These are phyloP conservation scores for Dryocosmus kuriphilus DNA, from an alignment of 2,888 invertebrate genomes.

Conservation along the genomic window DNA sequence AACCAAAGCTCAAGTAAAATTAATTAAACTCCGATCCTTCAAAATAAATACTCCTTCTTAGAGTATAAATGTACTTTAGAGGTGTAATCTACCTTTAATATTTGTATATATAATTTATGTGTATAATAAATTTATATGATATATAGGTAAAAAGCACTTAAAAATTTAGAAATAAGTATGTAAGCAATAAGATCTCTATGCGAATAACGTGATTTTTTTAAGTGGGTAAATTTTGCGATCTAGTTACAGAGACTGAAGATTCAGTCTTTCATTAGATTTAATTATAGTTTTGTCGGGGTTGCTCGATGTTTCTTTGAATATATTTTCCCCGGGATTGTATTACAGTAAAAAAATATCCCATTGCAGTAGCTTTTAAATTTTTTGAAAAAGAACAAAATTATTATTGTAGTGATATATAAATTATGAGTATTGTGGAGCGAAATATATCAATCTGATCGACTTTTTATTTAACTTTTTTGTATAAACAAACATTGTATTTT, in stretches of 20 bases:
- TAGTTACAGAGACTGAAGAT: constrained; percentile 1
- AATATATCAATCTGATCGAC: no score
- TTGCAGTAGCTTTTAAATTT: neutral
- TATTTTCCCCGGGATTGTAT: neutral
- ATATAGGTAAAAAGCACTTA: neutral
- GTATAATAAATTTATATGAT: neutral
- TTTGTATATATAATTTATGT: constrained; percentile 9
- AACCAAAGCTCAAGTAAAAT: constrained; percentile 16
- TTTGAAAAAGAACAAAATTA: neutral
- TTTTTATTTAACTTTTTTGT: neutral
- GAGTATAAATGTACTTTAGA: neutral
- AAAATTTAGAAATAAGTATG: neutral
- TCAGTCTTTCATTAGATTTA: constrained; percentile 22
- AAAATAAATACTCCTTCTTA: neutral
- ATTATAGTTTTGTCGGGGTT: constrained; percentile 10
- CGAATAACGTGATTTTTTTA: neutral
- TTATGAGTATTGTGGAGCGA: neutral
- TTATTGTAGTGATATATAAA: neutral
- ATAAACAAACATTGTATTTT: neutral
- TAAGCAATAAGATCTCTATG: neutral
- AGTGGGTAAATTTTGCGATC: neutral
- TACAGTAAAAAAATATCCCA: neutral
- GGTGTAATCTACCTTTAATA: neutral
- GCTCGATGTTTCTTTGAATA: constrained; percentile 9
- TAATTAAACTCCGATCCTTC: neutral